Evolutionary conservation across 2,113 vertebrate genomes (phyloP), one percentile per base, ranked within the genome.

Genomic region (Campylorhamphus procurvoides): DNA sequence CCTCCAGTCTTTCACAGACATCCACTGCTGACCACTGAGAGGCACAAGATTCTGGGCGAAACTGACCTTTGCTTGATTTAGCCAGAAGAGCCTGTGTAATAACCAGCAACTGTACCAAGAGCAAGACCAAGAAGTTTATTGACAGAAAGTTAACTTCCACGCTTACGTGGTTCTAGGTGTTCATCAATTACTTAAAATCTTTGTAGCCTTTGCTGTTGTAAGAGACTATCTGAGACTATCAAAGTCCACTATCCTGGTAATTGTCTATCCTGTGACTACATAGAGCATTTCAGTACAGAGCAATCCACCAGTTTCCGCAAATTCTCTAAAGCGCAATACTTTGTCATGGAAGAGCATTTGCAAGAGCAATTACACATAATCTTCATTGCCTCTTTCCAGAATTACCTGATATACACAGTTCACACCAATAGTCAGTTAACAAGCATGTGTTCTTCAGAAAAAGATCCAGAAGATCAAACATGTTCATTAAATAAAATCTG

Each of bases 31-130:
- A 85, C 37, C 67, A 46, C 22, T 4, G 11, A 46, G 18, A 82
- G 19, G 50, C 2, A 28, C 0, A 1, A 8, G 11, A 76, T 15
- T 49, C 15, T 7, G 10, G 37, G 68, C 18, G 90, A 33, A 80
- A 62, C 28, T 28, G 25, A 35, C 42, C n/a, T 66, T 52, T 28
- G 14, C 18, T 42, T 33, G 37, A 58, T 62, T 58, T 35, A 47
- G 67, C 33, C 56, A 69, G 62, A 87, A 62, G n/a, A 52, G 37
- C 5, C 27, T 44, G 18, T n/a, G 15, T 33, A 60, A 55, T 15
- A 72, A 42, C 6, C 39, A 69, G 23, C 0, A 0, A 29, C 42
- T 2, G 0, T 10, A 79, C 7, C 18, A 55, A 90, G 62, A 74
- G 16, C 39, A 81, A 73, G 46, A 69, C 20, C 31, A 60, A 23